Evolutionary conservation across 2,888 invertebrate genomes (phyloP), one percentile per base, ranked within the genome.

Genomic region (Drosophila histrio): DNA sequence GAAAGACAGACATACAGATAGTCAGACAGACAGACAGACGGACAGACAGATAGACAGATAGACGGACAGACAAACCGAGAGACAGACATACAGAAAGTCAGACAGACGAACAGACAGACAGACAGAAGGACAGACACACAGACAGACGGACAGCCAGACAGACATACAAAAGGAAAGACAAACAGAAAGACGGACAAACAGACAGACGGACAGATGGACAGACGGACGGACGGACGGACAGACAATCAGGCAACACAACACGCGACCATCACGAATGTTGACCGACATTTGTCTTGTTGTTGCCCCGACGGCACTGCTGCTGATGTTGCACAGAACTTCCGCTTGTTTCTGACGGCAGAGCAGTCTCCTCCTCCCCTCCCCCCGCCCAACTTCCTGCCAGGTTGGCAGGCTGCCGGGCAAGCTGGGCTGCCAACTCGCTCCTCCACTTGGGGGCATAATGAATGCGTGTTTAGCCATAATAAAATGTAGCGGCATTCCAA

Each of bases 381-480:
- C 7, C 4, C 4, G 3, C 13, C 21, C 39, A 13, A 0, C 8
- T 4, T 2, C 15, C 15, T 11, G 28, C 28, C 28, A 28, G 5
- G 19, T 11, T 21, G 19, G 6, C 26, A 26, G 8, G 2, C 26
- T 43, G 3, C 26, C 26, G 5, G 24, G 38, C 3, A 6, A 6
- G 28, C 17, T 17, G 17, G 26, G 11, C 28, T 26, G 44, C 28
- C 44, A 28, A n/a, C 44, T 28, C 26, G 26, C 43, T 26, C 43
- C 26, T 26, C 43, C 24, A 2, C 32, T 36, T 34, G 26, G 5
- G 19, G 38, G 50, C 82, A 75, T 81, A 85, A 85, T 81, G 79
- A 85, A 80, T 81, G 82, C 85, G 79, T 80, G 85, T 56, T 81
- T 81, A 78, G 79, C 86, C 79, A 70, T 81, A 85, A 86, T 86